Base-by-base conservation (phyloP, 1,140 invertebrate genomes). In the Panulirus ornatus region DNA sequence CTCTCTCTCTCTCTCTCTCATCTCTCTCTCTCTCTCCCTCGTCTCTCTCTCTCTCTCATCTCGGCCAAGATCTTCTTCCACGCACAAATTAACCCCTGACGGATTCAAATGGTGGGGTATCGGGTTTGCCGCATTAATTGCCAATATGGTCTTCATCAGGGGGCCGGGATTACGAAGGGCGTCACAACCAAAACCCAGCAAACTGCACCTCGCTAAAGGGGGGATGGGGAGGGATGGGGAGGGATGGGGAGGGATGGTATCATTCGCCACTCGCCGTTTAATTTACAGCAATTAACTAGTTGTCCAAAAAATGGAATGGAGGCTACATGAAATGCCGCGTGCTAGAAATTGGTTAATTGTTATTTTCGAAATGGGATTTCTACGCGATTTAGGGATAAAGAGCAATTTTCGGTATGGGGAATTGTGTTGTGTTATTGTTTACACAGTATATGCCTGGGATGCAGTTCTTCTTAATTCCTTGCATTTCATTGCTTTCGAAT, bases 71-170 rank as follows among this genome's bases (percentile, higher is more conserved):
- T 27, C 63, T 70, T 34, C 9, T 1, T 9, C n/a, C n/a, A 70
- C n/a, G n/a, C 11, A 70, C 34, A 70, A 70, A 66, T 66, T 27
- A 34, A 30, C n/a, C n/a, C n/a, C n/a, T n/a, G n/a, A 38, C 3
- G 40, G 27, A 76, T 9, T 8, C 36, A 75, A 2, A 75, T 2
- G 14, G 36, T 11, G 19, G 40, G 76, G 16, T 34, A 38, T 79
- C 8, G 40, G 44, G 9, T 54, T 36, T 47, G 42, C 76, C 76
- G 30, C 58, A 81, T 47, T 81, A 81, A 81, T 81, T 81, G 54
- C 47, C 47, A 58, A 58, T 81, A 51, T 58, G 34, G 27, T 30
- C 42, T 34, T 51, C 76, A 79, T 36, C 76, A 51, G 42, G 11
- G 70, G 36, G 27, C 22, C 27, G 47, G n/a, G 19, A 63, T n/a